Evolutionary conservation across 2,888 invertebrate species (phyloP).

Genomic region (Eumacrocentrus americanus): DNA sequence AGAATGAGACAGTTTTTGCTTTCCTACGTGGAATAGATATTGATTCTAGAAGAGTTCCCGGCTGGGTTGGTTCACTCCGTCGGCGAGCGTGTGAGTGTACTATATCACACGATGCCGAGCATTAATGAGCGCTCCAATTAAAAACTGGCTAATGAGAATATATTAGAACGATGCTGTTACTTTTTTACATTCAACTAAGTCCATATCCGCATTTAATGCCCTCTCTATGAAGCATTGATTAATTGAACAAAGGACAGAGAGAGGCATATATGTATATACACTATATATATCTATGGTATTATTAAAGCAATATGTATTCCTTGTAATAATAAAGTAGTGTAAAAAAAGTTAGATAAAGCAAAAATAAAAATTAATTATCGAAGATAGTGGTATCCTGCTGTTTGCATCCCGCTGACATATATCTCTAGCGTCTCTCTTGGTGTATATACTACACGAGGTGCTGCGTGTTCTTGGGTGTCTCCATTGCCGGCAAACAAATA

Average conservation of each 20-base stretch:
- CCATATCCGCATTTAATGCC: conserved; percentile 18
- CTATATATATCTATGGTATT: not conserved
- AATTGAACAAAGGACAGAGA: not conserved
- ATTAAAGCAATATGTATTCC: conserved; percentile 1
- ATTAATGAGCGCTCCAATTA: conserved; percentile 57
- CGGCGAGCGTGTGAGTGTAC: conserved; percentile 11
- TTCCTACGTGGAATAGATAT: not conserved
- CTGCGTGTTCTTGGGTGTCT: conserved; percentile 28
- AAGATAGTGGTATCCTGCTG: conserved; percentile 36
- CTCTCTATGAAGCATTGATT: not conserved
- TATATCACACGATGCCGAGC: conserved; percentile 40
- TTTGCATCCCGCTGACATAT: conserved; percentile 42
- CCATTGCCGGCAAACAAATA: conserved; percentile 42
- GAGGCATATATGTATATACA: no score
- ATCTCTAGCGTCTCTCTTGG: conserved; percentile 38
- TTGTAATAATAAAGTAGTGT: conserved; percentile 45
- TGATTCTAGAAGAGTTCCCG: not conserved
- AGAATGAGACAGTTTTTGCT: not conserved
- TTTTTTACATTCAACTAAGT: conserved; percentile 45
- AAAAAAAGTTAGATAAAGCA: conserved; percentile 18
- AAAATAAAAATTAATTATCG: conserved; percentile 15
- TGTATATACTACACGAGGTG: conserved; percentile 31
- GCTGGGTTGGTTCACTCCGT: not conserved
- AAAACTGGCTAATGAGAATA: conserved; percentile 56
- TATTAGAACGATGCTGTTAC: conserved; percentile 50